A percentile compares a stretch with the other conserved stretches of the same genome.
These are phyloP conservation scores for Drosophila baimaii DNA, from an alignment of 1,140 invertebrate species.

Conservation along the genomic window DNA sequence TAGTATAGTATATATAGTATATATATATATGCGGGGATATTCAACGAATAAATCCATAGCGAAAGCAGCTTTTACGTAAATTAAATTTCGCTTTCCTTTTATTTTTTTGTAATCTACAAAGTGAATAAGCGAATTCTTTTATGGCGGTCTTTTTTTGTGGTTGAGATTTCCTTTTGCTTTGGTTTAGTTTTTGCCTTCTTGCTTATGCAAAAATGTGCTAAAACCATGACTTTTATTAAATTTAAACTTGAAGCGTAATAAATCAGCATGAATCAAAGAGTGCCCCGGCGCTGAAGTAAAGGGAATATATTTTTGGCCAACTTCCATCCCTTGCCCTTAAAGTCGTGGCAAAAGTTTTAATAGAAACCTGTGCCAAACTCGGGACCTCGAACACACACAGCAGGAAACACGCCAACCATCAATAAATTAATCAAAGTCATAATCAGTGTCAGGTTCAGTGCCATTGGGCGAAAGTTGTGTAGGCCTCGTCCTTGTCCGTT, in stretches of 20 bases:
- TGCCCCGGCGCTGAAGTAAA: slow-evolving; percentile 32
- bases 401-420: slow-evolving; percentile 83
- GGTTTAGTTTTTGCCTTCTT: slow-evolving; percentile 44
- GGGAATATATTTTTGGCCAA: slow-evolving; percentile 39
- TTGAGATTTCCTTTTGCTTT: slow-evolving; percentile 30
- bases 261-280: slow-evolving; percentile 81
- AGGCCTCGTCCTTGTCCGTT: slow-evolving; percentile 34
- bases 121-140: slow-evolving; percentile 76
- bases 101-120: slow-evolving; percentile 75
- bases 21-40: slow-evolving; percentile 40
- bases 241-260: slow-evolving; percentile 79
- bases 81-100: slow-evolving; percentile 76
- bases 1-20: slow-evolving; percentile 23
- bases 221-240: slow-evolving; percentile 81
- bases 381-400: slow-evolving; percentile 35
- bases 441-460: slow-evolving; percentile 82
- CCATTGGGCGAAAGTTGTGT: slow-evolving; percentile 68
- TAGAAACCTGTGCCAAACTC: slow-evolving; percentile 36
- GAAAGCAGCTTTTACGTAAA: slow-evolving; percentile 78
- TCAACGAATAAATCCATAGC: slow-evolving; percentile 66
- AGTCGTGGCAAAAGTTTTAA: slow-evolving; percentile 63
- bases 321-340: slow-evolving; percentile 23
- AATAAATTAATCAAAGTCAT: slow-evolving; percentile 84
- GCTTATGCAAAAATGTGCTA: slow-evolving; percentile 62
- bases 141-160: slow-evolving; percentile 36